Conservation (phyloP, 2,113 vertebrate species). For the Parus major region DNA sequence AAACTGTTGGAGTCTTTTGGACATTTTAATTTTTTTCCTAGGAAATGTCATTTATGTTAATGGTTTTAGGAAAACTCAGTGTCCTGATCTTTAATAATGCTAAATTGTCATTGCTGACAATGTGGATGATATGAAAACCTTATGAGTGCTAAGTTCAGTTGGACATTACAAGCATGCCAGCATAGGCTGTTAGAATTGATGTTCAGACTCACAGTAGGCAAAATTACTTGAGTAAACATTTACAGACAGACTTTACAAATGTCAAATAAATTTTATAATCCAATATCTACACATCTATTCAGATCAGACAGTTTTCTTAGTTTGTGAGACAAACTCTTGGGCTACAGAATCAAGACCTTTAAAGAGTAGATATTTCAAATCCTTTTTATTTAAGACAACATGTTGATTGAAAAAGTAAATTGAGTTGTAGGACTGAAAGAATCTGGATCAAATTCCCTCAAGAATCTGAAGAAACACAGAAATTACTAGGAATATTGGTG, state of each 20-base stretch:
- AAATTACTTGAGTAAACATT: neutral
- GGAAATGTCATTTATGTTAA: neutral
- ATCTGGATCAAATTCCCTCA: neutral
- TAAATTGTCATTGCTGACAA: neutral
- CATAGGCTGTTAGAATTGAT: neutral
- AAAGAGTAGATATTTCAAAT: neutral
- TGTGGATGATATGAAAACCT: neutral
- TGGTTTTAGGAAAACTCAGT: neutral
- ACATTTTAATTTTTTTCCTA: neutral
- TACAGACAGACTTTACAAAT: neutral
- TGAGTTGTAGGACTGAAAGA: neutral
- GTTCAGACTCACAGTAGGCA: neutral
- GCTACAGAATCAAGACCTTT: neutral
- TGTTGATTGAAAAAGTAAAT: neutral
- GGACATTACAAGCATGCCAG: neutral
- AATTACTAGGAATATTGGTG: accelerated
- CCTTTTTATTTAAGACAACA: neutral
- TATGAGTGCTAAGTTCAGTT: neutral
- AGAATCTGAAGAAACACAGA: neutral
- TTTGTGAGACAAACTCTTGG: neutral
- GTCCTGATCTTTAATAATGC: neutral
- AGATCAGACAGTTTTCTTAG: neutral
- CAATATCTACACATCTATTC: neutral
- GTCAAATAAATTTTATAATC: neutral
- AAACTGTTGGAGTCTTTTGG: neutral